These are phyloP conservation scores for Pelobates fuscus DNA, from an alignment of 2,113 vertebrate genomes.

Conservation along the genomic window DNA sequence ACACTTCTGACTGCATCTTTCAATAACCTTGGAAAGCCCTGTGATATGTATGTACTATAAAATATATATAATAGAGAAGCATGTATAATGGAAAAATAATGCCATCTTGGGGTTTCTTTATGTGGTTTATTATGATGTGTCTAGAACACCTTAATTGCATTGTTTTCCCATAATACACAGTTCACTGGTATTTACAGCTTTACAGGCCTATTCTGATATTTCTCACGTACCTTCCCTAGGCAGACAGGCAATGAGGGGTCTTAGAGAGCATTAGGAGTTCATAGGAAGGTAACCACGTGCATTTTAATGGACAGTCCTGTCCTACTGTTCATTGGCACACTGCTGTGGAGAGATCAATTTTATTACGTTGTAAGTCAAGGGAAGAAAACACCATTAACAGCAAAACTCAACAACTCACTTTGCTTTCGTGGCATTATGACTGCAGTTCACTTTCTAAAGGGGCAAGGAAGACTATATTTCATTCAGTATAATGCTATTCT, in stretches of 20 bases:
- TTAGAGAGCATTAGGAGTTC: conserved; percentile 69
- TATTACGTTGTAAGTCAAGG: conserved; percentile 66
- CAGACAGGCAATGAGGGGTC: conserved; percentile 62
- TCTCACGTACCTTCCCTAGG: not conserved
- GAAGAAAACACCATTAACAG: conserved; percentile 62
- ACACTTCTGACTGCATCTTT: too few species aligned
- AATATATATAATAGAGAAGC: too few species aligned
- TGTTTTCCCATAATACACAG: too few species aligned
- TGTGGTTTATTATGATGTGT: too few species aligned
- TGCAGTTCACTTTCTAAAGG: not conserved
- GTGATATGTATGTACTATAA: too few species aligned
- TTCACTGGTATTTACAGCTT: too few species aligned
- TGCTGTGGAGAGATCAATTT: conserved; percentile 65
- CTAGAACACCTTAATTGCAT: too few species aligned
- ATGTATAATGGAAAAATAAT: too few species aligned
- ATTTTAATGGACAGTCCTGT: conserved; percentile 72
- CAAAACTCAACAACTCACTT: conserved; percentile 60
- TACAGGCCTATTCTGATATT: not conserved
- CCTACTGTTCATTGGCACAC: conserved; percentile 69
- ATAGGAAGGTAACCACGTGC: conserved; percentile 62
- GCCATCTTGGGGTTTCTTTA: too few species aligned
- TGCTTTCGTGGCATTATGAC: conserved; percentile 37
- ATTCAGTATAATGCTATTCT: too few species aligned
- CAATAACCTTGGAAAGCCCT: too few species aligned
- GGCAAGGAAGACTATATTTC: not conserved